These are phyloP conservation scores for Calosoma granatense DNA, from an alignment of 1,140 invertebrate species.

Conservation along the genomic window DNA sequence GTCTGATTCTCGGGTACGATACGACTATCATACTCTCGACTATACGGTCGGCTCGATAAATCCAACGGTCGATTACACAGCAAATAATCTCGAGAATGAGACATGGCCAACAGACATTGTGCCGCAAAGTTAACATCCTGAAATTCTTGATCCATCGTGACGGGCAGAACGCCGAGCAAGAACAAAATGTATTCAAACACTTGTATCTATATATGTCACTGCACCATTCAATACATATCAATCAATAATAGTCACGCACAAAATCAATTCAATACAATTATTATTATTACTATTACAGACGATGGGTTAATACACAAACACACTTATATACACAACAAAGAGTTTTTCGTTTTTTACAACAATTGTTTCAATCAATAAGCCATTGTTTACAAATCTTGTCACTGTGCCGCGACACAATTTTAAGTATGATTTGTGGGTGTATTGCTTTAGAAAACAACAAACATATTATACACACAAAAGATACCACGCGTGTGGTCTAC, in stretches of 20 bases:
- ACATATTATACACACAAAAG: no score
- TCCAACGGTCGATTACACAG: conserved; percentile 25
- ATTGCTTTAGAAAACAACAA: no score
- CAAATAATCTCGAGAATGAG: conserved; percentile 31
- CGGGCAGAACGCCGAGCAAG: neutral
- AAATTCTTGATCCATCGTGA: conserved; percentile 11
- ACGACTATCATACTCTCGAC: conserved; percentile 11
- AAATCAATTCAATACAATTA: conserved; percentile 6
- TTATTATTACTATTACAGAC: no score
- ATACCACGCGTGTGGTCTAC: no score
- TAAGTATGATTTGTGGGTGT: no score
- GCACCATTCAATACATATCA: neutral
- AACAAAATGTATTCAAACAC: neutral
- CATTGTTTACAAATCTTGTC: no score
- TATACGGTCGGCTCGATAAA: conserved; percentile 19
- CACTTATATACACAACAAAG: no score
- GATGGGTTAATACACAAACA: no score
- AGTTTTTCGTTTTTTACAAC: no score
- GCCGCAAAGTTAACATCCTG: conserved; percentile 46
- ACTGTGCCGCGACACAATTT: no score
- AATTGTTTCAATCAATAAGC: no score
- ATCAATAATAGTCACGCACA: neutral
- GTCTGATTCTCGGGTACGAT: conserved; percentile 13
- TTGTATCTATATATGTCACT: neutral
- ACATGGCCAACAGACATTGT: conserved; percentile 50